phyloP scores from a whole-genome alignment of 2,888 invertebrate genomes.

The Vandiemenella viatica region DNA sequence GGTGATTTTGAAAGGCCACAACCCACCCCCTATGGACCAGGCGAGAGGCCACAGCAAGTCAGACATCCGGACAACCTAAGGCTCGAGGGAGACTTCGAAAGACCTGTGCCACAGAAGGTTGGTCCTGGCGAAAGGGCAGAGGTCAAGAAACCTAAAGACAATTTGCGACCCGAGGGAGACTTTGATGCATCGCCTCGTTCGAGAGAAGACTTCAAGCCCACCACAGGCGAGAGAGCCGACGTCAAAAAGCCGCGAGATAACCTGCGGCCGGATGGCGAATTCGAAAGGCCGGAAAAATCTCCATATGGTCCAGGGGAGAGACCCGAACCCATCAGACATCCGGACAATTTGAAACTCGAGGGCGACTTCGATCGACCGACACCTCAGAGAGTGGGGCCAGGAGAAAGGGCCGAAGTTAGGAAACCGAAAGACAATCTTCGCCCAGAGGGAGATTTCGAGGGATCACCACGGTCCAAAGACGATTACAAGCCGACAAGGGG shows the following conservation, averaged over 20 bases:
- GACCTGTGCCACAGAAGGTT: slow-evolving; percentile 18
- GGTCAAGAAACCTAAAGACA: slow-evolving; percentile 18
- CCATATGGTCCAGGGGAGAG: slow-evolving; percentile 35
- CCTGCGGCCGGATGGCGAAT: slow-evolving; percentile 34
- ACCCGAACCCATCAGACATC: slow-evolving; percentile 26
- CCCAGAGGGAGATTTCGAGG: slow-evolving; percentile 27
- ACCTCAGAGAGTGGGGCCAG: slow-evolving; percentile 18
- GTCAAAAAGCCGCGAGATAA: slow-evolving; percentile 40
- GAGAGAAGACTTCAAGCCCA: slow-evolving; percentile 29
- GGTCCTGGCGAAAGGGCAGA: slow-evolving; percentile 19
- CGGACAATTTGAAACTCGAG: slow-evolving; percentile 42
- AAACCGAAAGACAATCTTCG: slow-evolving; percentile 20
- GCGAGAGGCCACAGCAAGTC: slow-evolving; percentile 25
- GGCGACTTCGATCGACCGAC: slow-evolving; percentile 29
- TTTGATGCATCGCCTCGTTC: slow-evolving; percentile 21
- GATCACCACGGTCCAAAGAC: slow-evolving; percentile 10
- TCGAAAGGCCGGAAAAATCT: slow-evolving; percentile 34
- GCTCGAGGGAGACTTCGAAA: slow-evolving; percentile 23
- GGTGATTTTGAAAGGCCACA: slow-evolving; percentile 26
- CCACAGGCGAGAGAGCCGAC: slow-evolving; percentile 41
- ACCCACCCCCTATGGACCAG: slow-evolving; percentile 31
- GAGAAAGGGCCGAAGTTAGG: slow-evolving; percentile 15
- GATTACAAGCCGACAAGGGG: slow-evolving; percentile 37
- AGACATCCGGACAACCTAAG: slow-evolving; percentile 33
- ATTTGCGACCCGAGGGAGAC: slow-evolving; percentile 36